Percentiles rank a stretch among this genome's conserved stretches.
Conservation (phyloP, 2,797 vertebrate genomes). For the Semotilus atromaculatus region DNA sequence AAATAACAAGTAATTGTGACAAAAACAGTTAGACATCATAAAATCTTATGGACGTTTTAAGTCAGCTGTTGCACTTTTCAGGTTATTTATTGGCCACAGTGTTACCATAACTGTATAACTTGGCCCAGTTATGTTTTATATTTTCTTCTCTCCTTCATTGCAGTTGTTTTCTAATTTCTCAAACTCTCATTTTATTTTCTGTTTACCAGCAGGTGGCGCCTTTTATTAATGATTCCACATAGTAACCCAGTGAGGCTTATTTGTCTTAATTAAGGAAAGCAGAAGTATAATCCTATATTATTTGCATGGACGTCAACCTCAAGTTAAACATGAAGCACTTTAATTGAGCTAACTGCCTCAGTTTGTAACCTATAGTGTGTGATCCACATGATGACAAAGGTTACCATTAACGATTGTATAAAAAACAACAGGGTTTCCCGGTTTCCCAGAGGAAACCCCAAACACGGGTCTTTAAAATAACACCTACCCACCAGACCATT, state of each 20-base stretch:
- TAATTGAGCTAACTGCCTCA: neutral
- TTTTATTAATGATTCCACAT: neutral
- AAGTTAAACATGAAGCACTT: neutral
- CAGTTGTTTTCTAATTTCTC: neutral
- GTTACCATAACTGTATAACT: neutral
- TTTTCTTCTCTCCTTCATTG: neutral
- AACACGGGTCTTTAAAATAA: no score
- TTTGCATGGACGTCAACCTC: neutral
- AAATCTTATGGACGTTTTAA: neutral
- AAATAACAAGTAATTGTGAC: no score
- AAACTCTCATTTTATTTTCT: neutral
- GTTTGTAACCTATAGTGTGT: neutral
- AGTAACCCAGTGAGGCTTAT: neutral
- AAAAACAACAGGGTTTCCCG: no score
- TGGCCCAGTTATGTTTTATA: neutral
- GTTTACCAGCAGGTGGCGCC: neutral
- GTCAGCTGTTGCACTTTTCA: no score
- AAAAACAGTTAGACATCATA: neutral
- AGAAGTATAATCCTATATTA: neutral
- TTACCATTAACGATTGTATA: neutral
- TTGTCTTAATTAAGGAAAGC: neutral
- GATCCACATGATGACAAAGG: neutral
- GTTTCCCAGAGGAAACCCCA: no score
- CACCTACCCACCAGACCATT: no score
- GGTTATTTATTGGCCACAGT: neutral